These are phyloP conservation scores for Gymnothorax javanicus DNA, from an alignment of 2,797 vertebrate species.

Conservation along the genomic window DNA sequence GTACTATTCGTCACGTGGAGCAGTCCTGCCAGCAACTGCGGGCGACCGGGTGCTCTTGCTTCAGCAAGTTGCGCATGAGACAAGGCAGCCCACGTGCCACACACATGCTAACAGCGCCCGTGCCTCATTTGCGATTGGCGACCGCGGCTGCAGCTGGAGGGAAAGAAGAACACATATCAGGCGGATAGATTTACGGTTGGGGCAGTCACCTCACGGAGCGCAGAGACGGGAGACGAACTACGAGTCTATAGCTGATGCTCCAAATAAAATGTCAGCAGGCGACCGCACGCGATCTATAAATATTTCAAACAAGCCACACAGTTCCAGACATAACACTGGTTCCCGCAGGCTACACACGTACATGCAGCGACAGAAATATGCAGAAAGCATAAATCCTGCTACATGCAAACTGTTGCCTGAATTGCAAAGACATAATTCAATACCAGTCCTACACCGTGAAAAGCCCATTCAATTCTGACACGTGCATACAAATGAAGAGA, in stretches of 20 bases:
- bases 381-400: not conserved
- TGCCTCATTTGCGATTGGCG: not conserved
- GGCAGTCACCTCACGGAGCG: not conserved
- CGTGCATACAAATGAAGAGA: too few species aligned
- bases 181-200: not conserved
- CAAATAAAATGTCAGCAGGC: constrained; percentile 2
- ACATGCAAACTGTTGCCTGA: not conserved
- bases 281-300: not conserved
- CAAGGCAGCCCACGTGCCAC: not conserved
- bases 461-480: too few species aligned
- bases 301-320: not conserved
- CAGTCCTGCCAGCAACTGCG: not conserved
- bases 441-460: not conserved
- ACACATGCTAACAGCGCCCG: not conserved
- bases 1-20: not conserved
- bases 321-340: not conserved
- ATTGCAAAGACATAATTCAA: not conserved
- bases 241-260: not conserved
- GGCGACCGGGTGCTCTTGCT: not conserved
- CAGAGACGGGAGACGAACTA: not conserved
- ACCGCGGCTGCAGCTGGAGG: not conserved
- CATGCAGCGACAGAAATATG: not conserved
- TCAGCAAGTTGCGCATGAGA: not conserved
- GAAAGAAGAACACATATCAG: not conserved
- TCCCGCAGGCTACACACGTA: not conserved